A percentile compares a stretch with the other conserved stretches of the same genome.
Evolutionary conservation across 2,888 invertebrate genomes (phyloP).

Genomic region (Drosophila limbata): DNA sequence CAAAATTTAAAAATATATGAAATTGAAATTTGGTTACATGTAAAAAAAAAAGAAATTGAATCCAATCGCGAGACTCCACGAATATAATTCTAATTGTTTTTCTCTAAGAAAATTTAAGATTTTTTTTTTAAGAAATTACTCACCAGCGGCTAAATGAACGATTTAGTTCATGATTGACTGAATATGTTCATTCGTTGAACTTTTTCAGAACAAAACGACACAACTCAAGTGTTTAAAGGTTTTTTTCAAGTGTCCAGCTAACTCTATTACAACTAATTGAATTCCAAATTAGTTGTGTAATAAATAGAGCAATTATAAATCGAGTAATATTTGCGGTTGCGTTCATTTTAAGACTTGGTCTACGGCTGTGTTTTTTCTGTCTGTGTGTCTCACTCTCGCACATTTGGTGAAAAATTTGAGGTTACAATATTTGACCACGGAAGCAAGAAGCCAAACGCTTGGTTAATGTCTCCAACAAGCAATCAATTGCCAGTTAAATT

Average conservation of each 20-base stretch:
- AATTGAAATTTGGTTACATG: too few relatives aligned
- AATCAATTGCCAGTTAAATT: slow-evolving; percentile 26
- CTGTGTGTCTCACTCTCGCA: slow-evolving; percentile 20
- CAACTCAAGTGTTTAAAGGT: slow-evolving; percentile 25
- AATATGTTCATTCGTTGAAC: too few relatives aligned
- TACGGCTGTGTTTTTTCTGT: slow-evolving; percentile 18
- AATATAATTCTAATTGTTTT: too few relatives aligned
- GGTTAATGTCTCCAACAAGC: slow-evolving; percentile 63
- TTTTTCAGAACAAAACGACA: too few relatives aligned
- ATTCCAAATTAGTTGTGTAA: slow-evolving; percentile 23
- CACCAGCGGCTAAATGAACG: too few relatives aligned
- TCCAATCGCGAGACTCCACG: too few relatives aligned
- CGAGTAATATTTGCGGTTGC: neutral
- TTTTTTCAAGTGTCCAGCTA: slow-evolving; percentile 31
- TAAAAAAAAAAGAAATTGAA: too few relatives aligned
- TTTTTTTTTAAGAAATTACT: too few relatives aligned
- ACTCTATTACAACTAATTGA: slow-evolving; percentile 29
- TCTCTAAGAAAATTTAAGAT: too few relatives aligned
- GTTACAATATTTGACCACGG: slow-evolving; percentile 72
- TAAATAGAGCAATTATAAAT: slow-evolving; percentile 1
- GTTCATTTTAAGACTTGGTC: slow-evolving; percentile 8
- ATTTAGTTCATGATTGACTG: too few relatives aligned
- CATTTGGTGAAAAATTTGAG: slow-evolving; percentile 63
- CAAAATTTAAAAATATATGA: too few relatives aligned
- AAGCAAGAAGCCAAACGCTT: slow-evolving; percentile 56